These are phyloP conservation scores for Chaenocephalus aceratus DNA, from an alignment of 2,113 vertebrate species.

Conservation along the genomic window DNA sequence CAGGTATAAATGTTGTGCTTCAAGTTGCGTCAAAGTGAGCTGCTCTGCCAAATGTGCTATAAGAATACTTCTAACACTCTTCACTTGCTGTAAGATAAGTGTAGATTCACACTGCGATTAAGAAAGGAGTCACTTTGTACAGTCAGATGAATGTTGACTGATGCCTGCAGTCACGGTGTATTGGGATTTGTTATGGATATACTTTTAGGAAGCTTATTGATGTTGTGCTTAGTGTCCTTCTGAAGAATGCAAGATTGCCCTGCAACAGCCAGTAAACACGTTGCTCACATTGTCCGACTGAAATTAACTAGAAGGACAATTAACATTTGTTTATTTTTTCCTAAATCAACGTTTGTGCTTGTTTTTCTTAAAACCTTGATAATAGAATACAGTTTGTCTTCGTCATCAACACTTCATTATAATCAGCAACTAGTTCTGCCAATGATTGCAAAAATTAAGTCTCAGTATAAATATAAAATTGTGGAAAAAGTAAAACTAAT, in stretches of 20 bases:
- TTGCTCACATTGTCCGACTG: conserved; percentile 9
- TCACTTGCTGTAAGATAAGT: conserved; percentile 8
- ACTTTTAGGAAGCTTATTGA: conserved; percentile 32
- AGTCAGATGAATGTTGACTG: background rate
- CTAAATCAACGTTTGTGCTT: background rate
- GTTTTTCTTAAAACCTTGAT: conserved; percentile 10
- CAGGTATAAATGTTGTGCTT: conserved; percentile 5
- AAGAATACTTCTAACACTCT: conserved; percentile 25
- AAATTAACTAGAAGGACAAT: background rate
- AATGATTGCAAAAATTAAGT: conserved; percentile 1
- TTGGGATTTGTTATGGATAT: background rate
- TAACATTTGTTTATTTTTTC: background rate
- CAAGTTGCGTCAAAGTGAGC: background rate
- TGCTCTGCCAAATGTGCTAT: conserved; percentile 6
- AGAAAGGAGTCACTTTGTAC: background rate
- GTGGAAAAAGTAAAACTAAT: background rate
- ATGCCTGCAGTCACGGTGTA: background rate
- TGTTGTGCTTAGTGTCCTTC: conserved; percentile 25
- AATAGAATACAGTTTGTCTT: background rate
- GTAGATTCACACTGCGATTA: conserved; percentile 2
- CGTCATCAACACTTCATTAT: background rate
- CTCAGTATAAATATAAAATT: no score
- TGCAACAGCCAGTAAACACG: conserved; percentile 3
- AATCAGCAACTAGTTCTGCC: background rate
- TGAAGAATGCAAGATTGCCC: background rate